phyloP scores from a whole-genome alignment of 1,140 invertebrate species.

The Steinernema khuongi region DNA sequence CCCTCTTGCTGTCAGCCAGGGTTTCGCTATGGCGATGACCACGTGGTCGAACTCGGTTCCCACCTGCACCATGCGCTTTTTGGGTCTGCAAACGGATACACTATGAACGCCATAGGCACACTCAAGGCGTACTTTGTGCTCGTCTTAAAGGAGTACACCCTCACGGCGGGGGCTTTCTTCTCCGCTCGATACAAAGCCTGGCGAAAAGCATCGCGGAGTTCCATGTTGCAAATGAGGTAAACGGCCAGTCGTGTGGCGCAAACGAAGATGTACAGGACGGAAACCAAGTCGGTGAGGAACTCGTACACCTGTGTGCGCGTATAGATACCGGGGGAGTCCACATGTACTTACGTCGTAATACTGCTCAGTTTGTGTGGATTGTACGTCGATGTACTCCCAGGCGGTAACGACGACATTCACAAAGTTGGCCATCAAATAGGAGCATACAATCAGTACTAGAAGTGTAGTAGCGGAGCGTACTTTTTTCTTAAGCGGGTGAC shows the following conservation, averaged over 20 bases:
- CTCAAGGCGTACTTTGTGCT: conserved; percentile 8
- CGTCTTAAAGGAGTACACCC: conserved; percentile 17
- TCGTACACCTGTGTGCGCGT: conserved; percentile 32
- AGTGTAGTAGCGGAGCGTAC: conserved; percentile 36
- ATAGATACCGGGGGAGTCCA: neutral
- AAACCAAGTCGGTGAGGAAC: conserved; percentile 34
- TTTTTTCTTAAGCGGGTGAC: conserved; percentile 19
- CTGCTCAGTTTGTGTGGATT: conserved; percentile 29
- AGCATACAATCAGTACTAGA: conserved; percentile 37
- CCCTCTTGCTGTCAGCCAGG: neutral
- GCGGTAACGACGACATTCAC: conserved; percentile 33
- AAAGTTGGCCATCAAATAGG: conserved; percentile 35
- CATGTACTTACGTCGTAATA: conserved; percentile 27
- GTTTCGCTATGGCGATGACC: conserved; percentile 32
- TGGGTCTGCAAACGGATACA: conserved; percentile 18
- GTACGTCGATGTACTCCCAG: conserved; percentile 36
- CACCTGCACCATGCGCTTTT: conserved; percentile 27
- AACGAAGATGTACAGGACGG: conserved; percentile 30
- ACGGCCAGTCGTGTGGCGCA: conserved; percentile 30
- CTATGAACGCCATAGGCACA: neutral
- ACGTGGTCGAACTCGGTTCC: conserved; percentile 39
- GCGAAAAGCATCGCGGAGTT: neutral
- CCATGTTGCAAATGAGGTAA: conserved; percentile 36
- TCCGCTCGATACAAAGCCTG: neutral
- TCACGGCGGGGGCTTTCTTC: conserved; percentile 13